These are phyloP conservation scores for Oxytorus armatus DNA, from an alignment of 2,888 invertebrate species.

Conservation along the genomic window DNA sequence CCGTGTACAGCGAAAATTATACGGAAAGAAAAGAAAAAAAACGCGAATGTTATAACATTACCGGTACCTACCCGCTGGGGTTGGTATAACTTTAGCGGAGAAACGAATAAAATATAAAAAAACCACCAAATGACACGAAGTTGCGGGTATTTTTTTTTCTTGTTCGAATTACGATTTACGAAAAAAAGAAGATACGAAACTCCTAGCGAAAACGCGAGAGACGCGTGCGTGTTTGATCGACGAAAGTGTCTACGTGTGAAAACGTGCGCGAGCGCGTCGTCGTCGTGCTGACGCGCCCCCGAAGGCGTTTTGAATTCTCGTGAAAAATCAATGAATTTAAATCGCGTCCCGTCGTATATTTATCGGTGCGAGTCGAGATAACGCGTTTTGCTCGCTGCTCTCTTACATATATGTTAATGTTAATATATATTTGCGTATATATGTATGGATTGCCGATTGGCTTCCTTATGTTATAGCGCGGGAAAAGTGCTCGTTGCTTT, in stretches of 20 bases:
- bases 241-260: too few relatives aligned
- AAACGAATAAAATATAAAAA: too few relatives aligned
- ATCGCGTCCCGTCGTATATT: constrained; percentile 70
- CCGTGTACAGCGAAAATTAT: too few relatives aligned
- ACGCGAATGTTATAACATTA: too few relatives aligned
- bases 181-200: not conserved
- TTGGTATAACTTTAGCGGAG: too few relatives aligned
- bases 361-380: constrained; percentile 69
- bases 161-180: not conserved
- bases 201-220: too few relatives aligned
- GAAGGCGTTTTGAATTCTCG: constrained; percentile 37
- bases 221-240: too few relatives aligned
- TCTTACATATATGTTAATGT: not conserved
- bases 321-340: constrained; percentile 74
- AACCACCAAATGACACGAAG: constrained; percentile 2
- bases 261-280: too few relatives aligned
- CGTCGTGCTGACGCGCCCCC: constrained; percentile 1
- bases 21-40: too few relatives aligned
- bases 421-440: not conserved
- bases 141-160: too few relatives aligned
- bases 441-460: not conserved
- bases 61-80: too few relatives aligned
- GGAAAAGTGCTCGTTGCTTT: constrained; percentile 46
- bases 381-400: constrained; percentile 62
- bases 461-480: constrained; percentile 31